Conservation (phyloP, 2,888 invertebrate species). For the Drosophila barbarae region DNA sequence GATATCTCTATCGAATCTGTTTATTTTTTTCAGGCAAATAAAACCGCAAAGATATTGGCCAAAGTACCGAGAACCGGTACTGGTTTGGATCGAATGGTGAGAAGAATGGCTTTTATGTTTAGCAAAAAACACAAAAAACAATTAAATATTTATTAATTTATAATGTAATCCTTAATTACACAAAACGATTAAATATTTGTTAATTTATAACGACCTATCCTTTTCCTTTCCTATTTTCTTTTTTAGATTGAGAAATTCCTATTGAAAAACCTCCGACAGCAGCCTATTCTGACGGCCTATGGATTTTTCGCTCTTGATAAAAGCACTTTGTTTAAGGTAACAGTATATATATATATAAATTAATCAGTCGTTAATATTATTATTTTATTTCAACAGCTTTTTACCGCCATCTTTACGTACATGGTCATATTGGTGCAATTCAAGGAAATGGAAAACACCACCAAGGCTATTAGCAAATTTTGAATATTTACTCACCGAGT, state of each 20-base stretch:
- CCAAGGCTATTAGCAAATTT: conserved; percentile 51
- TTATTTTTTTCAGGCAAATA: conserved; percentile 64
- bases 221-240: too few species aligned
- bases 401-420: conserved; percentile 75
- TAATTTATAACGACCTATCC: too few species aligned
- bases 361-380: background rate
- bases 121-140: background rate
- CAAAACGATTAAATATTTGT: too few species aligned
- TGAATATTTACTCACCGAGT: conserved; percentile 83
- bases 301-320: conserved; percentile 76
- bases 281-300: conserved; percentile 75
- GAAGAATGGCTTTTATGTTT: background rate
- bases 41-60: conserved; percentile 67
- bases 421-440: conserved; percentile 77
- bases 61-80: conserved; percentile 64
- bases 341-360: background rate
- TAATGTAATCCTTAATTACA: background rate
- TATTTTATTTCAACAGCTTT: conserved; percentile 57
- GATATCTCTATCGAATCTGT: background rate
- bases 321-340: conserved; percentile 73
- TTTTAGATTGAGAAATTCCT: conserved; percentile 71
- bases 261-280: conserved; percentile 72
- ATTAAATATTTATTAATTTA: too few species aligned
- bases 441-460: conserved; percentile 75
- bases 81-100: conserved; percentile 70